Evolutionary conservation across 2,113 vertebrate genomes (phyloP).

Genomic region (Amphiprion percula): DNA sequence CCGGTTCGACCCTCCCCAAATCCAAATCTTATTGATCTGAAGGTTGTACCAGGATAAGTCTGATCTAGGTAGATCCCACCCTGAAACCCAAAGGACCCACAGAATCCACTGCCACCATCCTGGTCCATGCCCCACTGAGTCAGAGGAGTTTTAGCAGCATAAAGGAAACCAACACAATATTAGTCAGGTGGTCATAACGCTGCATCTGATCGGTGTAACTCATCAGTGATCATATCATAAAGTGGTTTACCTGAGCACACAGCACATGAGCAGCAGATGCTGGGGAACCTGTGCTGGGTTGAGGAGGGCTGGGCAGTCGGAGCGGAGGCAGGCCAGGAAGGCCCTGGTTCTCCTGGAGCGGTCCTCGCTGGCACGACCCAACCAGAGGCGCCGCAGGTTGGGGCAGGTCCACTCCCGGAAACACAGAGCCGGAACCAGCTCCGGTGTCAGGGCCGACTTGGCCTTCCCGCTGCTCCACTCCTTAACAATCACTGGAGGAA

Average conservation of each 20-base stretch:
- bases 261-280: conserved; percentile 95
- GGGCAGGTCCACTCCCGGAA: conserved; percentile 96
- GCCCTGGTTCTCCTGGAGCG: conserved; percentile 93
- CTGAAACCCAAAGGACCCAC: too few species aligned
- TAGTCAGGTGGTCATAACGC: too few species aligned
- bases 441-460: conserved; percentile 93
- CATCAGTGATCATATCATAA: too few species aligned
- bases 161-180: too few species aligned
- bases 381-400: conserved; percentile 92
- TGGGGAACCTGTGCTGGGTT: conserved; percentile 93
- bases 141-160: too few species aligned
- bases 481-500: conserved; percentile 93
- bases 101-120: too few species aligned
- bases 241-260: conserved; percentile 87
- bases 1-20: too few species aligned
- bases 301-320: conserved; percentile 92
- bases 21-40: too few species aligned
- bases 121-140: too few species aligned
- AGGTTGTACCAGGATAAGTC: too few species aligned
- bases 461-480: conserved; percentile 95
- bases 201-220: too few species aligned
- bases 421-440: conserved; percentile 91
- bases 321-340: conserved; percentile 93
- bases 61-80: too few species aligned
- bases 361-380: conserved; percentile 93